phyloP scores from a whole-genome alignment of 2,888 invertebrate genomes.

The Spilosoma lubricipeda region DNA sequence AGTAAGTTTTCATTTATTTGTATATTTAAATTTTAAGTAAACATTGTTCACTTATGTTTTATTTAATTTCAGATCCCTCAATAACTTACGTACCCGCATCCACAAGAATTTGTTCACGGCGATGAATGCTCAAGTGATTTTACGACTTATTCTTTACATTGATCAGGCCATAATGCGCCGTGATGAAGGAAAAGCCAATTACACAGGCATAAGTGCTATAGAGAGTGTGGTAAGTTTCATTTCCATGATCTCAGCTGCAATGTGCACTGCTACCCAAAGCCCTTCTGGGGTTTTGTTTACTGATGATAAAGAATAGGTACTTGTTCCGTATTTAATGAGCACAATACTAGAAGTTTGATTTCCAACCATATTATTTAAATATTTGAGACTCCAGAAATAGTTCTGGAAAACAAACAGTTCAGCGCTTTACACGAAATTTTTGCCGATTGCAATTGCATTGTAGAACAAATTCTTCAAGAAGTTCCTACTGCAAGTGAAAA shows the following conservation, averaged over 20 bases:
- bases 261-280: no score
- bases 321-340: no score
- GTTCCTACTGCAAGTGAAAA: no score
- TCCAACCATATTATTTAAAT: no score
- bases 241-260: background rate
- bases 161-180: constrained; percentile 88
- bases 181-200: background rate
- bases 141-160: constrained; percentile 90
- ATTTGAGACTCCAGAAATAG: no score
- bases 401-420: no score
- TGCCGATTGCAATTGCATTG: no score
- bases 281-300: no score
- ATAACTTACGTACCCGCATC: constrained; percentile 93
- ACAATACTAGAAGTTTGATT: no score
- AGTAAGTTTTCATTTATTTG: constrained; percentile 83
- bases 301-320: no score
- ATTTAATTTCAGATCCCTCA: constrained; percentile 86
- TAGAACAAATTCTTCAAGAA: no score
- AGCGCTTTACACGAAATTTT: no score
- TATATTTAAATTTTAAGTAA: background rate
- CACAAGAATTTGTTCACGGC: constrained; percentile 95
- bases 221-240: constrained; percentile 87
- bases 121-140: constrained; percentile 91
- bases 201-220: constrained; percentile 76
- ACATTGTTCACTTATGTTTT: background rate